phyloP scores from a whole-genome alignment of 2,113 vertebrate genomes.

The Malurus elegans region DNA sequence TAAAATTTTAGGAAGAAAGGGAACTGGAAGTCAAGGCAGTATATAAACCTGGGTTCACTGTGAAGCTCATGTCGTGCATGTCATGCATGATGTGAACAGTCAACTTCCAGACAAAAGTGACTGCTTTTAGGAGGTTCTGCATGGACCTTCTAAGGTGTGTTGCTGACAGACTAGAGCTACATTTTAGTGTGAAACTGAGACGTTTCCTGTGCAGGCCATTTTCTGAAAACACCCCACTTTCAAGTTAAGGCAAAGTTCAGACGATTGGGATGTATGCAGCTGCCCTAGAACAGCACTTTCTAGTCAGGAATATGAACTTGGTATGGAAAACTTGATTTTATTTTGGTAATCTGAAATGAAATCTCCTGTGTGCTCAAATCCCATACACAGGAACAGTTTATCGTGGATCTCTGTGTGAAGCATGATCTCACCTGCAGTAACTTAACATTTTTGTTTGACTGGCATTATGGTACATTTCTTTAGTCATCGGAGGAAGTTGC shows the following conservation, averaged over 20 bases:
- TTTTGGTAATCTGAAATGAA: not conserved
- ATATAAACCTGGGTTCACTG: not conserved
- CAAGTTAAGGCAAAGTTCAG: not conserved
- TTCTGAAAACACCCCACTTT: not conserved
- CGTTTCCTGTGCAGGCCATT: not conserved
- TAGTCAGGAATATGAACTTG: not conserved
- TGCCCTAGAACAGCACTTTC: not conserved
- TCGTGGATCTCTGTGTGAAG: not conserved
- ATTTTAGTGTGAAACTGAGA: not conserved
- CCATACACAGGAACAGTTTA: not conserved
- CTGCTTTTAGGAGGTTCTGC: not conserved
- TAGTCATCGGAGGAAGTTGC: not conserved
- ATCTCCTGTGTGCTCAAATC: not conserved
- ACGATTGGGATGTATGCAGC: accelerated
- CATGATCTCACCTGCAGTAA: not conserved
- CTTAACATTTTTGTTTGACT: not conserved
- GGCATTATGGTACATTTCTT: not conserved
- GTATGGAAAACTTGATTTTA: not conserved
- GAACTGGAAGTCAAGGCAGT: not conserved
- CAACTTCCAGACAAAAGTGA: not conserved
- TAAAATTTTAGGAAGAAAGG: not conserved
- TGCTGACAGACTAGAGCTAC: not conserved
- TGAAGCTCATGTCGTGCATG: accelerated
- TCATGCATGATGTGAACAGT: not conserved
- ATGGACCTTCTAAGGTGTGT: not conserved